Conservation (phyloP, 2,113 vertebrate genomes). For the Passer montanus region DNA sequence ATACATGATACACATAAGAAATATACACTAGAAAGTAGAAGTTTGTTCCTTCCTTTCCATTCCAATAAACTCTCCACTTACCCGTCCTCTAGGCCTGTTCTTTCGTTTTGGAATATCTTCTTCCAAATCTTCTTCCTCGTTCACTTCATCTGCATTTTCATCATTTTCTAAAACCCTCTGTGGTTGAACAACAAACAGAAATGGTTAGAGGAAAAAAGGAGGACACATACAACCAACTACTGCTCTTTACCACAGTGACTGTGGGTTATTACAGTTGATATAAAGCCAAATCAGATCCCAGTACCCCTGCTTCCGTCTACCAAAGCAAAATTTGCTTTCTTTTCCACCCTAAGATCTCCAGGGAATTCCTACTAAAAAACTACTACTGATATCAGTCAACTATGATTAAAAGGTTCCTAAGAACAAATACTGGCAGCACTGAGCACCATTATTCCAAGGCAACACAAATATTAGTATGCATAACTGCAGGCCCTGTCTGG, state of each 20-base stretch:
- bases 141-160: slow-evolving; percentile 92
- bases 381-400: not conserved
- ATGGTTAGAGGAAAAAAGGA: slow-evolving; percentile 35
- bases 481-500: not conserved
- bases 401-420: not conserved
- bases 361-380: not conserved
- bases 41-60: not conserved
- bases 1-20: not conserved
- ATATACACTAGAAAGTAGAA: not conserved
- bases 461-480: not conserved
- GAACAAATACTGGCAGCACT: not conserved
- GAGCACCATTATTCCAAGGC: not conserved
- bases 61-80: slow-evolving; percentile 67
- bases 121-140: slow-evolving; percentile 95
- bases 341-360: not conserved
- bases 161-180: slow-evolving; percentile 96
- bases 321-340: not conserved
- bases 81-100: slow-evolving; percentile 93
- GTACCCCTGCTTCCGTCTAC: not conserved
- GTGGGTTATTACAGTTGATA: not conserved
- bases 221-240: not conserved
- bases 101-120: slow-evolving; percentile 95
- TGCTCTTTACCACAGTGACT: not conserved
- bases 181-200: slow-evolving; percentile 54
- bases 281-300: slow-evolving; percentile 10